phyloP scores from a whole-genome alignment of 2,888 invertebrate species.

The Tortricodes alternella region DNA sequence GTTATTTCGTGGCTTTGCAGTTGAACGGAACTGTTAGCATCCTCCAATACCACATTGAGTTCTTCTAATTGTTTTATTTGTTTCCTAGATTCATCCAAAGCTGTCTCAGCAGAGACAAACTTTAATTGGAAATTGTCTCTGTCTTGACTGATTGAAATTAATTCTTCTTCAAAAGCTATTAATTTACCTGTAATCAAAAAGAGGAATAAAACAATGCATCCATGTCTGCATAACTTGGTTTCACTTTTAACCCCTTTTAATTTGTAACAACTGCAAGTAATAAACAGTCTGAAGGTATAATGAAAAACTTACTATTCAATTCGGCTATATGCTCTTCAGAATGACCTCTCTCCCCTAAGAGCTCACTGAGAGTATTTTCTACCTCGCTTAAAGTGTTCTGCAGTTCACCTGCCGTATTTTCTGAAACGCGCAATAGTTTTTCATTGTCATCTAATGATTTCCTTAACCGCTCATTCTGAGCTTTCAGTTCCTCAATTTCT shows the following conservation, averaged over 20 bases:
- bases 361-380: conserved; percentile 88
- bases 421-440: conserved; percentile 84
- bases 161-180: conserved; percentile 74
- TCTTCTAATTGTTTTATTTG: conserved; percentile 81
- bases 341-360: conserved; percentile 69
- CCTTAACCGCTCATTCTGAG: conserved; percentile 85
- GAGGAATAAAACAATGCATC: neutral
- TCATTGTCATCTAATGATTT: conserved; percentile 85
- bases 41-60: conserved; percentile 66
- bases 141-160: conserved; percentile 71
- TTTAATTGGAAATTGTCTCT: conserved; percentile 73
- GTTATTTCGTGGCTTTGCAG: conserved; percentile 70
- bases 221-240: neutral
- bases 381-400: conserved; percentile 88
- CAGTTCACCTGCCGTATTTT: conserved; percentile 90
- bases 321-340: conserved; percentile 78
- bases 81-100: conserved; percentile 79
- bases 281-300: no score
- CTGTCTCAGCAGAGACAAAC: conserved; percentile 77
- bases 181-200: conserved; percentile 57
- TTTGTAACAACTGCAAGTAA: no score
- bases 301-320: conserved; percentile 58
- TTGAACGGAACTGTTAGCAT: conserved; percentile 70
- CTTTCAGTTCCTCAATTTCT: conserved; percentile 82
- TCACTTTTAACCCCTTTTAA: no score